phyloP scores from a whole-genome alignment of 2,888 invertebrate genomes.

The Chesias legatella region DNA sequence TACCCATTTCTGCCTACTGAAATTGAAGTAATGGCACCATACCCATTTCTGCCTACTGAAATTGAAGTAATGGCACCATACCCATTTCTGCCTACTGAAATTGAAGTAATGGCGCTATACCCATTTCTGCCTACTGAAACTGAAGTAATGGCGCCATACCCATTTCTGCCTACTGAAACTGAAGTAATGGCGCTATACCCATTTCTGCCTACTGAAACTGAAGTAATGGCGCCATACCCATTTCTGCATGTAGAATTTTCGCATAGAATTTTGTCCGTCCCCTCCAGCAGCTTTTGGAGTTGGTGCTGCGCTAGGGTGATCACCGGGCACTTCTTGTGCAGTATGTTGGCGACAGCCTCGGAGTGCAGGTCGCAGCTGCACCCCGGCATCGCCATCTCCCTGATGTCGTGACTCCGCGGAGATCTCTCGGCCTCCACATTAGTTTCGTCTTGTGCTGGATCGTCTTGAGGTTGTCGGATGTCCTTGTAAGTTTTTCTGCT shows the following conservation, averaged over 20 bases:
- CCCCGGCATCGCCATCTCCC: constrained; percentile 31
- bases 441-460: constrained; percentile 37
- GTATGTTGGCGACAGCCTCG: constrained; percentile 59
- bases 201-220: too few species aligned
- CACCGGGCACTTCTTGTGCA: constrained; percentile 69
- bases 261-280: constrained; percentile 56
- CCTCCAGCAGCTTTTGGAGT: constrained; percentile 57
- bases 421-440: constrained; percentile 38
- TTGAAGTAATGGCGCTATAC: too few species aligned
- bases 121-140: too few species aligned
- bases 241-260: constrained; percentile 52
- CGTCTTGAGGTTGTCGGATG: constrained; percentile 40
- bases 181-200: too few species aligned
- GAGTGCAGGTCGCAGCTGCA: constrained; percentile 58
- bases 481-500: constrained; percentile 59
- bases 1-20: too few species aligned
- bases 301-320: constrained; percentile 66
- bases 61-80: too few species aligned
- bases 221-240: too few species aligned
- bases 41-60: too few species aligned
- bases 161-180: too few species aligned
- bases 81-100: too few species aligned
- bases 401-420: constrained; percentile 40
- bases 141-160: too few species aligned
- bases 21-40: too few species aligned